Base-by-base conservation (phyloP, 2,113 vertebrate species). In the Speoplatyrhinus poulsoni region DNA sequence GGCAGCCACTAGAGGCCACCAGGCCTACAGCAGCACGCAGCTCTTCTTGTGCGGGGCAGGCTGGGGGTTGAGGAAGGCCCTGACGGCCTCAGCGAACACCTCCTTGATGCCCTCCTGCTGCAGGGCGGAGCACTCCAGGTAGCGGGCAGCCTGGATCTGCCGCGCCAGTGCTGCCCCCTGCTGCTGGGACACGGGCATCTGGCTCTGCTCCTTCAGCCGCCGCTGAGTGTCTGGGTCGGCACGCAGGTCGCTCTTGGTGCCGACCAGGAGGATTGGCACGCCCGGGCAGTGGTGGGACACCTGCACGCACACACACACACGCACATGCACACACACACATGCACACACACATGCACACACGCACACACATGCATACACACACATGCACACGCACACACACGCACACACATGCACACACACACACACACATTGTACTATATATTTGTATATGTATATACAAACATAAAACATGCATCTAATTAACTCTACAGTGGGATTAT, bases 31-130 rank as follows among this genome's bases (percentile, higher is more conserved):
- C 82, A 99, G 93, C 66, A 94, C 56, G 0, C 97, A 99, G 69
- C 82, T 83, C 73, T 60, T 94, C 86, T 95, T 96, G 69, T 57
- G 71, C 75, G 90, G 90, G 70, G 88, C 17, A 0, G 95, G 95
- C 46, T 78, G 79, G 0, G 96, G 96, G 92, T 95, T 96, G 82
- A 99, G 94, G 77, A 94, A 95, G 0, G 96, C 93, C 47, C 94
- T 79, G 63, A 97, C 95, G 0, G 95, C 94, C 77, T 99, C 95
- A 0, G 87, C 82, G 50, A 98, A 99, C 83, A 99, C 96, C 65
- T 97, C 95, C 80, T 98, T 97, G 81, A 99, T 96, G 61, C 97
- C 96, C 8, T 98, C 96, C 90, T 98, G 96, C 87, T 95, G 95
- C 73, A 98, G 93, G 0, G 96, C 95, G 0, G 97, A 99, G 75